Evolutionary conservation across 2,113 vertebrate species (phyloP), one percentile per base, ranked within the genome.

Genomic region (Gambusia holbrooki): DNA sequence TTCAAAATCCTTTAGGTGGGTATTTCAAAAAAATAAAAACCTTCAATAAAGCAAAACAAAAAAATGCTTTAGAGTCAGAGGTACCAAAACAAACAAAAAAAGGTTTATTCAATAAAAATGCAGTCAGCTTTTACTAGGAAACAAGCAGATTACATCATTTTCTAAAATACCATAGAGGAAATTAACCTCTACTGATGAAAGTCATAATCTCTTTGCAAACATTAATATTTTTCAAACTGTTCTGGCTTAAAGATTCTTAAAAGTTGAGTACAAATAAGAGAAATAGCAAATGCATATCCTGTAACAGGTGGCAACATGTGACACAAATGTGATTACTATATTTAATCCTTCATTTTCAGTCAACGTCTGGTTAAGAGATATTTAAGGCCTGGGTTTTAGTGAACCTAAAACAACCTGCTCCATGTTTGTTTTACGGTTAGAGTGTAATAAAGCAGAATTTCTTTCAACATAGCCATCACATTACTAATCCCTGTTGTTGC

Each of bases 401-500:
- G 63, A 40, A 88, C 32, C 62, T 1, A 62, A 62, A 79, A 5
- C 51, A 69, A 64, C 14, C 10, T 64, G 27, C 62, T 83, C 61
- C 58, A 74, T 58, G 62, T 64, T 45, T 35, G 8, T 45, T 10
- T 80, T 19, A 30, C 1, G 25, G 9, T 71, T 71, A 62, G 71
- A 62, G 14, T 62, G 27, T 2, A 67, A 79, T 70, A 63, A 1
- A 45, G 75, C 5, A 51, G 4, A 19, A 13, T 5, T 28, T 68
- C 12, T 30, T 69, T 27, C 32, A 40, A n/a, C 25, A 61, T 10
- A 5, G 69, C 30, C 8, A n/a, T 9, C 17, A 25, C 5, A 1
- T 73, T 89, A 93, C 72, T 86, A 25, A 85, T 91, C 91, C 45
- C 83, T 86, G 91, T 93, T 87, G 73, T 90, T 93, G 75, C 91